Evolutionary conservation across 2,888 invertebrate genomes (phyloP).

Genomic region (Amphipyra berbera): DNA sequence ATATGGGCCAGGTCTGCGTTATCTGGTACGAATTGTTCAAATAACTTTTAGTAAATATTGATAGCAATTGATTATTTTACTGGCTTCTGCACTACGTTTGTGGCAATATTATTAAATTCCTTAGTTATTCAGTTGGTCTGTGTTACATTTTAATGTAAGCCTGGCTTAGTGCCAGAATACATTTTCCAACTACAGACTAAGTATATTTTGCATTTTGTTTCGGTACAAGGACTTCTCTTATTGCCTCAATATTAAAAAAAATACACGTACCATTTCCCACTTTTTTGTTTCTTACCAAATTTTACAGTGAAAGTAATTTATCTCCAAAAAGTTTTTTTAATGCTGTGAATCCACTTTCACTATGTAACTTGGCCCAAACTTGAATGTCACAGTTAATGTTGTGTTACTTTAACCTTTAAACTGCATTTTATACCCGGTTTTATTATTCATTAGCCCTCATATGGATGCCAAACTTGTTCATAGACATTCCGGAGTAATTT

Average conservation of each 20-base stretch:
- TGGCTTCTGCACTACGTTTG: constrained; percentile 51
- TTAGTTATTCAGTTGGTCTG: constrained; percentile 31
- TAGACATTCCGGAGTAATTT: constrained; percentile 16
- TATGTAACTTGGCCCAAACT: constrained; percentile 25
- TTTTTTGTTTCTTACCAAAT: not conserved
- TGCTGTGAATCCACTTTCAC: constrained; percentile 40
- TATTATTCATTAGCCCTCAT: constrained; percentile 35
- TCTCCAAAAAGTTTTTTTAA: constrained; percentile 10
- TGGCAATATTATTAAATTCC: constrained; percentile 43
- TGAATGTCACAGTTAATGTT: constrained; percentile 29
- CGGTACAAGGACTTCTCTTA: constrained; percentile 14
- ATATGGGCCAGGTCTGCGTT: constrained; percentile 51
- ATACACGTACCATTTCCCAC: not conserved
- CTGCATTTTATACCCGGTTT: constrained; percentile 34
- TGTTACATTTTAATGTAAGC: constrained; percentile 40
- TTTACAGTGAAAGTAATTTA: constrained; percentile 36
- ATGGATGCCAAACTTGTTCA: constrained; percentile 20
- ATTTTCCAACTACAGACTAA: constrained; percentile 30
- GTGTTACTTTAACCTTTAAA: constrained; percentile 42
- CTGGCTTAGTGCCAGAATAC: constrained; percentile 48
- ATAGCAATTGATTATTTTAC: constrained; percentile 35
- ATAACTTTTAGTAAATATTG: constrained; percentile 47
- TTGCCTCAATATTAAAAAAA: constrained; percentile 3
- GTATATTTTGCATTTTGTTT: constrained; percentile 34
- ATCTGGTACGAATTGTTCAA: constrained; percentile 40